A percentile compares a stretch with the other conserved stretches of the same genome.
These are phyloP conservation scores for Ariopsis seemanni DNA, from an alignment of 2,113 vertebrate species.

Conservation along the genomic window DNA sequence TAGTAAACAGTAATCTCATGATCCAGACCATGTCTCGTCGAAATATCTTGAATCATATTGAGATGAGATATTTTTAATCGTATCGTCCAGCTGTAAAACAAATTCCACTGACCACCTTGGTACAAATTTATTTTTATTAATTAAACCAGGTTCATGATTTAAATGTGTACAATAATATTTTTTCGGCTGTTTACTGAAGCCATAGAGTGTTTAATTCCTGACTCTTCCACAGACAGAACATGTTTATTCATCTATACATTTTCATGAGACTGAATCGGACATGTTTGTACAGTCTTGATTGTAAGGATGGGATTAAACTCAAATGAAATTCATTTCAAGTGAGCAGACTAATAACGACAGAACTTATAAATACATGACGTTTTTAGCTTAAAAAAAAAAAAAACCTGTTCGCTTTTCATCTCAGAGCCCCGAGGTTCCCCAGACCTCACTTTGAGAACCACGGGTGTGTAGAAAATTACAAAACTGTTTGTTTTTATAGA, in stretches of 20 bases:
- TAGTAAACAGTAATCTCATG: no score
- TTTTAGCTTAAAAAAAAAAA: not conserved
- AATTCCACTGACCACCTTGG: not conserved
- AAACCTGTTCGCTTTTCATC: no score
- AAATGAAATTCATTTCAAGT: not conserved
- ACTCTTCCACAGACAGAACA: not conserved
- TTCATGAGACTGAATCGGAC: not conserved
- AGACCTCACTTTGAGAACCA: not conserved
- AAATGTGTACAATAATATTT: constrained; percentile 1
- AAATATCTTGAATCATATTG: no score
- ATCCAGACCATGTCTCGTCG: no score
- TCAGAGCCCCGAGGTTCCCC: not conserved
- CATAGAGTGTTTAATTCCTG: not conserved
- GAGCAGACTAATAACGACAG: not conserved
- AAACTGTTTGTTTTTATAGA: not conserved
- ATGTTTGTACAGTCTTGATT: not conserved
- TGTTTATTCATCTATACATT: not conserved
- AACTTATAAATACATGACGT: not conserved
- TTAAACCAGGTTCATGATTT: not conserved
- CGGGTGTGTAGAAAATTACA: not conserved
- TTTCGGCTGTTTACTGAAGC: constrained; percentile 4
- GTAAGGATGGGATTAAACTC: not conserved
- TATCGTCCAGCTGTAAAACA: not conserved
- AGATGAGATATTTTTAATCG: no score
- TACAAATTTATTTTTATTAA: constrained; percentile 9